Conservation (phyloP, 2,797 vertebrate species). For the Aldrovandia affinis region DNA sequence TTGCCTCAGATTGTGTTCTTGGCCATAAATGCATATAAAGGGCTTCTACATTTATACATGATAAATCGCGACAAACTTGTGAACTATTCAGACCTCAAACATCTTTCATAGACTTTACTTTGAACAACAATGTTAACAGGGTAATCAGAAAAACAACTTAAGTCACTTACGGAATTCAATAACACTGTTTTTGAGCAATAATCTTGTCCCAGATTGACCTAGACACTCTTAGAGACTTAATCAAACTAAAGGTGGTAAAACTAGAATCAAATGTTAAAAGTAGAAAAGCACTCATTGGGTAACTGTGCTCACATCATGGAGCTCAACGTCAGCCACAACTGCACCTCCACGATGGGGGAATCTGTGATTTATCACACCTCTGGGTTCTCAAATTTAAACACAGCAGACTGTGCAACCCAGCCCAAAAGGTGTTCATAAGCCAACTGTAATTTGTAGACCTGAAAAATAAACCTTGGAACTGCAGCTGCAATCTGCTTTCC, state of each 20-base stretch:
- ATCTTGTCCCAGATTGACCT: conserved; percentile 19
- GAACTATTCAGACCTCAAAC: conserved; percentile 11
- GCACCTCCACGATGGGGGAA: conserved; percentile 30
- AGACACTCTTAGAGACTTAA: conserved; percentile 16
- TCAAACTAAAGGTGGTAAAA: conserved; percentile 14
- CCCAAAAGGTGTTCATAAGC: conserved; percentile 32
- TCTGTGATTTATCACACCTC: conserved; percentile 23
- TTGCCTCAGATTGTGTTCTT: conserved; percentile 21
- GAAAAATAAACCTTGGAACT: conserved; percentile 44
- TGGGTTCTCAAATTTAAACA: conserved; percentile 33
- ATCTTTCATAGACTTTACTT: neutral
- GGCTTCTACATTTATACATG: conserved; percentile 18
- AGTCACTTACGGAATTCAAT: conserved; percentile 19
- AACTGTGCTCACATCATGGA: conserved; percentile 13
- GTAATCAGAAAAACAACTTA: conserved; percentile 15
- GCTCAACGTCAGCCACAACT: conserved; percentile 30
- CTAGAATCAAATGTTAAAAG: conserved; percentile 22
- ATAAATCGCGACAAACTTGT: conserved; percentile 24
- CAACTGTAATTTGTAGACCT: conserved; percentile 36
- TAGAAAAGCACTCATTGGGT: conserved; percentile 22
- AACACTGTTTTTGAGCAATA: conserved; percentile 27
- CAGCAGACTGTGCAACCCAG: conserved; percentile 31
- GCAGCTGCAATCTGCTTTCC: conserved; percentile 38
- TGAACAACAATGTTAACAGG: conserved; percentile 14
- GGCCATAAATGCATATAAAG: conserved; percentile 24